These are phyloP conservation scores for Dendrocincla fuliginosa DNA, from an alignment of 2,797 vertebrate genomes.

Conservation along the genomic window DNA sequence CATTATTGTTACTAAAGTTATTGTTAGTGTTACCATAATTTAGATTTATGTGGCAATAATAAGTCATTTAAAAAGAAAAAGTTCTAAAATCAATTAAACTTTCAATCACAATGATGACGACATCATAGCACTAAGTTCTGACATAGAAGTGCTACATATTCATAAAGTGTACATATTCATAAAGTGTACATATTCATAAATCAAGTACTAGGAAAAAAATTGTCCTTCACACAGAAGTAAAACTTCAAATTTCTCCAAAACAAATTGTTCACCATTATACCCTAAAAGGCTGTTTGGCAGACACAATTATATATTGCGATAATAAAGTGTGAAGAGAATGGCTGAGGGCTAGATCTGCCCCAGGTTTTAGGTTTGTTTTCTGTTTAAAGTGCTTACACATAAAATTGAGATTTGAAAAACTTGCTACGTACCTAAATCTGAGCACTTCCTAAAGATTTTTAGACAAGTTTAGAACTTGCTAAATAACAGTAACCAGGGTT, in stretches of 20 bases:
- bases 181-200: neutral
- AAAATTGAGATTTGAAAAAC: neutral
- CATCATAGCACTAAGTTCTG: neutral
- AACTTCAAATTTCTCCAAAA: neutral
- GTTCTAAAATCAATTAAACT: neutral
- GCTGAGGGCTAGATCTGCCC: rapidly evolving
- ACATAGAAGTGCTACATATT: neutral
- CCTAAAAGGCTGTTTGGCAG: neutral
- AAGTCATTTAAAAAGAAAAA: neutral
- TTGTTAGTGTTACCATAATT: neutral
- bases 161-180: neutral
- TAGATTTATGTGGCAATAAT: neutral
- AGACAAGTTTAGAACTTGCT: neutral
- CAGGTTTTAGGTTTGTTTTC: neutral
- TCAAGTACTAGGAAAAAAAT: neutral
- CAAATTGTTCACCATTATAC: neutral
- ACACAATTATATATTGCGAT: neutral
- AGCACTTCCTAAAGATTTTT: neutral
- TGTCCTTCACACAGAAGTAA: neutral
- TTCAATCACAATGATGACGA: neutral
- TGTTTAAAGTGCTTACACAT: neutral
- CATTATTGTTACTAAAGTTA: neutral
- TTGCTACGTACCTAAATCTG: neutral
- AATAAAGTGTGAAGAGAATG: neutral
- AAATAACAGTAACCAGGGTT: neutral